phyloP scores from a whole-genome alignment of 2,888 invertebrate species.

The Leptura quadrifasciata region DNA sequence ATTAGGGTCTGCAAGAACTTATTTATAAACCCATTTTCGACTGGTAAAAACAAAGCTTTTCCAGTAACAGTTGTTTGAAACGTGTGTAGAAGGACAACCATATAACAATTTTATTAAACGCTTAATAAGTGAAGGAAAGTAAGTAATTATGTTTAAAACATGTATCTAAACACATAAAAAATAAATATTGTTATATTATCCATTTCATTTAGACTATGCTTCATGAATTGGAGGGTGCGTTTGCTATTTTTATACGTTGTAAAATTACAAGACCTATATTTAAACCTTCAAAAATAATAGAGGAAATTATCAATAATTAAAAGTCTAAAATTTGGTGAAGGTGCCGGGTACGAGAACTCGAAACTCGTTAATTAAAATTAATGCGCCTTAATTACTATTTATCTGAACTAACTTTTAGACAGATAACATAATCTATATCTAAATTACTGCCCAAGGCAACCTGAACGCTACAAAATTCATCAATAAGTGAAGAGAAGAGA shows the following conservation, averaged over 20 bases:
- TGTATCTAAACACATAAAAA: too few species aligned
- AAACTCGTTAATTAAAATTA: constrained; percentile 1
- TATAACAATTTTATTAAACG: too few species aligned
- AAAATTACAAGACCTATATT: too few species aligned
- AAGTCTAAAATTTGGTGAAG: background rate
- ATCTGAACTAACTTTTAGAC: background rate
- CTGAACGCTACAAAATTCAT: constrained; percentile 34
- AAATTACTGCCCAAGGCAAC: constrained; percentile 24
- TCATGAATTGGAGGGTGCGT: too few species aligned
- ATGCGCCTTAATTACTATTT: constrained; percentile 9
- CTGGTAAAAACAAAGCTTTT: background rate
- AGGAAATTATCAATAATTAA: too few species aligned
- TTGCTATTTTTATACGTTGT: too few species aligned
- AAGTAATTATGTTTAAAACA: too few species aligned
- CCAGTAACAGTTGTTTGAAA: background rate
- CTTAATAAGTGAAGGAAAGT: too few species aligned
- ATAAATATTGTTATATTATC: too few species aligned
- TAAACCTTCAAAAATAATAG: too few species aligned
- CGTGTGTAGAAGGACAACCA: too few species aligned
- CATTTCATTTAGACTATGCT: too few species aligned
- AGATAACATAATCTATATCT: constrained; percentile 25
- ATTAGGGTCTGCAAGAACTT: background rate
- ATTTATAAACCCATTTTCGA: constrained; percentile 3
- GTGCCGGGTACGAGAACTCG: background rate
- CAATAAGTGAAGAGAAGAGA: constrained; percentile 46